These are phyloP conservation scores for Caenorhabditis macrosperma DNA, from an alignment of 2,888 invertebrate species.

Conservation along the genomic window DNA sequence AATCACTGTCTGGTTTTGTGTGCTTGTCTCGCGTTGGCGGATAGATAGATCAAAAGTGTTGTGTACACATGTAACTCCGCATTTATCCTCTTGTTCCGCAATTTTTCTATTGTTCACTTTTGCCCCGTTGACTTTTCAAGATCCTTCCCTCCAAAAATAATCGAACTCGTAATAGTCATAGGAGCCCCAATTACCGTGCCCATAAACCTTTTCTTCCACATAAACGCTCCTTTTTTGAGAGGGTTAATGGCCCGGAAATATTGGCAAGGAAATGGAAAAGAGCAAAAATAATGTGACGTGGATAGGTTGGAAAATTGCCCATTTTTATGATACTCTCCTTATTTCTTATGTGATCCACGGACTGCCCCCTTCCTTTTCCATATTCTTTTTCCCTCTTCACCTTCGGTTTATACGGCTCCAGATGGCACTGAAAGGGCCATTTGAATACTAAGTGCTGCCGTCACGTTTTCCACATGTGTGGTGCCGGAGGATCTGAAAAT, in stretches of 20 bases:
- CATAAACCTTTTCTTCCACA: conserved; percentile 18
- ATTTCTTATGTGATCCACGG: background rate
- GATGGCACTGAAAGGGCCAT: conserved; percentile 31
- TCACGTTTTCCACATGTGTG: conserved; percentile 29
- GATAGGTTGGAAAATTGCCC: conserved; percentile 31
- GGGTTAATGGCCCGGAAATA: conserved; percentile 50
- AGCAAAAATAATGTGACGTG: conserved; percentile 21
- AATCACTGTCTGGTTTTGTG: conserved; percentile 45
- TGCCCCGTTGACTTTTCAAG: conserved; percentile 17
- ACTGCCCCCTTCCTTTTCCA: too few species aligned
- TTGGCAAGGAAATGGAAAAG: conserved; percentile 12
- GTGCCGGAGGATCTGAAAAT: background rate
- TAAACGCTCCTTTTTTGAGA: background rate
- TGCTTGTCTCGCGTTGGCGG: conserved; percentile 40
- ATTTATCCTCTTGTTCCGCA: conserved; percentile 52
- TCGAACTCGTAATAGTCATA: too few species aligned
- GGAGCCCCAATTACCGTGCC: conserved; percentile 33
- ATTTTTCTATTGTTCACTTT: conserved; percentile 42
- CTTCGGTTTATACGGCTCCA: conserved; percentile 37
- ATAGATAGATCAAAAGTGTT: conserved; percentile 62
- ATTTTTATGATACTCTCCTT: conserved; percentile 18
- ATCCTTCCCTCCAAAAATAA: conserved; percentile 20
- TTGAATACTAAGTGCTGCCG: conserved; percentile 17
- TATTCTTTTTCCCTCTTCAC: conserved; percentile 4
- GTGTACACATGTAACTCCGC: conserved; percentile 61